phyloP scores from a whole-genome alignment of 2,113 vertebrate species.

The Hassar affinis region DNA sequence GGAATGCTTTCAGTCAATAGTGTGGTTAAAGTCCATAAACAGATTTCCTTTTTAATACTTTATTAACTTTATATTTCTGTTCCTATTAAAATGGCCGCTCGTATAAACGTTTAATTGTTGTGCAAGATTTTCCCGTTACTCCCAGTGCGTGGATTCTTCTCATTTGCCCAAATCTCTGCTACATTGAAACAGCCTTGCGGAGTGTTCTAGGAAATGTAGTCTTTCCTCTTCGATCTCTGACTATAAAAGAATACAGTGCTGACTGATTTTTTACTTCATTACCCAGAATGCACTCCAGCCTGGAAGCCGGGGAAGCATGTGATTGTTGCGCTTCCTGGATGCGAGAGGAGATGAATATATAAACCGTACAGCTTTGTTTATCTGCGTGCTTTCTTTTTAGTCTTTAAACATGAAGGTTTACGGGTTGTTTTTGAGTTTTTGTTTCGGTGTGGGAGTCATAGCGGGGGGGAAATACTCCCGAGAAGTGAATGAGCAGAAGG shows the following conservation, averaged over 20 bases:
- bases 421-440: conserved; percentile 51
- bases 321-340: conserved; percentile 41
- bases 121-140: background rate
- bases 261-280: conserved; percentile 50
- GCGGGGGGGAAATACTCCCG: conserved; percentile 86
- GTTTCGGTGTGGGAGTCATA: conserved; percentile 51
- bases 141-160: conserved; percentile 44
- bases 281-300: conserved; percentile 53
- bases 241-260: background rate
- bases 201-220: conserved; percentile 41
- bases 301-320: conserved; percentile 24
- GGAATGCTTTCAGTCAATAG: no score
- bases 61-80: background rate
- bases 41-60: background rate
- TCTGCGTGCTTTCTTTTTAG: background rate
- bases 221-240: background rate
- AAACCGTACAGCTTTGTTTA: background rate
- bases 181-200: background rate
- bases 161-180: conserved; percentile 45
- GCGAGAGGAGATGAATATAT: background rate
- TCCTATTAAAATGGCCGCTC: background rate
- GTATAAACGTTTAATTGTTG: background rate
- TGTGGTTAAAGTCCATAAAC: no score
- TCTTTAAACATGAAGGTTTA: conserved; percentile 53
- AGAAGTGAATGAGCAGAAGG: conserved; percentile 78